Base-by-base conservation (phyloP, 2,797 vertebrate species). In the Danionella dracula region DNA sequence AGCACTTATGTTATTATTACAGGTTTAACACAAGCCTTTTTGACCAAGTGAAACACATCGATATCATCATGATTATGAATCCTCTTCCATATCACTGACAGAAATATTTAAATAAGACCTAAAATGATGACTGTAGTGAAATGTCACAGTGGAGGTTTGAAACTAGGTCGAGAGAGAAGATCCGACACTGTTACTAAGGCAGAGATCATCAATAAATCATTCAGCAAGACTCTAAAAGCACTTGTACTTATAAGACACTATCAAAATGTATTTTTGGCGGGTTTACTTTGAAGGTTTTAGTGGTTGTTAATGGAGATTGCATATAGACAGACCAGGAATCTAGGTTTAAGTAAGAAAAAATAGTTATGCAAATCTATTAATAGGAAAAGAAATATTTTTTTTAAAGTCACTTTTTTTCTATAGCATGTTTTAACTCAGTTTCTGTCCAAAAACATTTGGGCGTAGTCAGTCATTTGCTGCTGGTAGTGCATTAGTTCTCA, bases 151-250 rank as follows among this genome's bases (percentile, higher is more conserved):
- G 17, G 12, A 48, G 49, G 34, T 13, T 61, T 46, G 55, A 16
- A 72, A 61, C 34, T 66, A 55, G 63, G 70, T 49, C 50, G 67
- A 32, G 4, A 54, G 34, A 16, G 16, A 56, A 27, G 42, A 61
- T 61, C 23, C 23, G 35, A 59, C 35, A 16, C 48, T 12, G 29
- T 56, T 62, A 51, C 38, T 11, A 59, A 64, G 19, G 62, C 58
- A 58, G 19, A 62, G 21, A 21, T n/a, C 63, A 61, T 50, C 10
- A 35, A 74, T 74, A 27, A 70, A 74, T 70, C 21, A 74, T 74
- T 61, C 56, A 70, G 60, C 15, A 12, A 17, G 20, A 57, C 55
- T 72, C 37, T 44, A 40, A 57, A 50, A 51, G 58, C 51, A 37
- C 66, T 48, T 10, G 42, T 15, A 29, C 19, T 23, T 29, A 32